Conservation (phyloP, 2,888 invertebrate species). For the Rhingia rostrata region DNA sequence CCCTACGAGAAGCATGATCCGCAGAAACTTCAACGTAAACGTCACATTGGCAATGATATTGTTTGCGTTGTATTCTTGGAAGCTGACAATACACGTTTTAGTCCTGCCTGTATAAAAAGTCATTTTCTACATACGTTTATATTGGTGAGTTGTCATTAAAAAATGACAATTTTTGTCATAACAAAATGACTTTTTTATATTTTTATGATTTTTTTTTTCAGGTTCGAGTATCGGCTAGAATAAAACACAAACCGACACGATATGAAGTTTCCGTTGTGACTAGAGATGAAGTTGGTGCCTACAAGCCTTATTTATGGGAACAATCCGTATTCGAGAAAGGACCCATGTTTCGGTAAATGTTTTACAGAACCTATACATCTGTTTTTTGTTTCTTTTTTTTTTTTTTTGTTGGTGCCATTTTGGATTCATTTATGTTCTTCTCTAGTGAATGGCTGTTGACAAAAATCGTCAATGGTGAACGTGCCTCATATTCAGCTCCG, state of each 20-base stretch:
- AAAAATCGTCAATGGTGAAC: constrained; percentile 96
- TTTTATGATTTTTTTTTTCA: constrained; percentile 75
- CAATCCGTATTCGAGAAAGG: constrained; percentile 97
- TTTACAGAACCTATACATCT: no score
- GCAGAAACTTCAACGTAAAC: constrained; percentile 95
- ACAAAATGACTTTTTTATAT: background rate
- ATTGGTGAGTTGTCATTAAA: constrained; percentile 82
- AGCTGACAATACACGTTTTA: constrained; percentile 95
- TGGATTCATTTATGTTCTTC: background rate
- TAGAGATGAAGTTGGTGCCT: constrained; percentile 96
- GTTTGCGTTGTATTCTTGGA: constrained; percentile 97
- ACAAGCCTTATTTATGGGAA: constrained; percentile 97
- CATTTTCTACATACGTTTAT: constrained; percentile 97
- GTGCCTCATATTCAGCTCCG: constrained; percentile 96
- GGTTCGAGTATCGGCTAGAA: constrained; percentile 94
- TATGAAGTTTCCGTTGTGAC: constrained; percentile 97
- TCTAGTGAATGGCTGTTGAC: constrained; percentile 93
- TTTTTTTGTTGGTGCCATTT: background rate
- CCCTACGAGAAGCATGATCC: constrained; percentile 96
- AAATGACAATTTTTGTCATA: background rate
- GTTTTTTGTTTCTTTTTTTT: background rate
- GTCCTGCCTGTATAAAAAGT: constrained; percentile 96
- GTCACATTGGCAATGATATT: constrained; percentile 97
- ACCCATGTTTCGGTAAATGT: constrained; percentile 91
- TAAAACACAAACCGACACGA: constrained; percentile 92